phyloP scores from a whole-genome alignment of 2,888 invertebrate species.

The Philopedon plagiatum region DNA sequence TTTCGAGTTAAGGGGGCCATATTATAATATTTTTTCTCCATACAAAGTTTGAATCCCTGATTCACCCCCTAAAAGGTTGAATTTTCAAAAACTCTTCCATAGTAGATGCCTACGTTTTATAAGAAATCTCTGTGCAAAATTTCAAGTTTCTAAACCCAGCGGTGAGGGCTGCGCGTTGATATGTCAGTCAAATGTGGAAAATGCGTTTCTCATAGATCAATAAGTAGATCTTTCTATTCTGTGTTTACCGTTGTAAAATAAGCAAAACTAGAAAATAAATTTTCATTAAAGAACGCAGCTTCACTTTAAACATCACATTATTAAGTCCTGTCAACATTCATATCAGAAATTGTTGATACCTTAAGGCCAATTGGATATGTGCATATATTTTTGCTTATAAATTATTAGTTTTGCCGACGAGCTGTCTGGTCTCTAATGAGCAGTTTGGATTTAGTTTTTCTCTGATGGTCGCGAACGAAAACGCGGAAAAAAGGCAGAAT shows the following conservation, averaged over 20 bases:
- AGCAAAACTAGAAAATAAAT: background rate
- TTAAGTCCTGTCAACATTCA: constrained; percentile 41
- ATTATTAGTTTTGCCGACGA: constrained; percentile 31
- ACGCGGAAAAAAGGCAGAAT: background rate
- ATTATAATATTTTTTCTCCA: no score
- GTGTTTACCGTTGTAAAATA: background rate
- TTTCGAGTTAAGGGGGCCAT: no score
- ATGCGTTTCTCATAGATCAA: no score
- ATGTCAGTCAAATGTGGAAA: no score
- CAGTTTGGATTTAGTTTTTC: constrained; percentile 38
- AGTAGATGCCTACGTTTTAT: no score
- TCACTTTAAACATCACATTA: constrained; percentile 25
- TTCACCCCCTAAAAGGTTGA: no score
- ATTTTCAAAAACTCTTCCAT: no score
- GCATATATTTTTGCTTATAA: constrained; percentile 36
- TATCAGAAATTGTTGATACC: constrained; percentile 33
- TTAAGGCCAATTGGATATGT: constrained; percentile 36
- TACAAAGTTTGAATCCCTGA: no score
- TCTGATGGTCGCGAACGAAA: constrained; percentile 18
- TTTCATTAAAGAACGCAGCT: background rate
- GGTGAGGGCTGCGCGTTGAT: no score
- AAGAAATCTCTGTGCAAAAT: no score
- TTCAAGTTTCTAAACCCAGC: no score
- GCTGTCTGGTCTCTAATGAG: constrained; percentile 39
- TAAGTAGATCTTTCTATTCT: no score